Percentiles rank a stretch among this genome's conserved stretches.
These are phyloP conservation scores for Centropristis striata DNA, from an alignment of 2,113 vertebrate species.

Conservation along the genomic window DNA sequence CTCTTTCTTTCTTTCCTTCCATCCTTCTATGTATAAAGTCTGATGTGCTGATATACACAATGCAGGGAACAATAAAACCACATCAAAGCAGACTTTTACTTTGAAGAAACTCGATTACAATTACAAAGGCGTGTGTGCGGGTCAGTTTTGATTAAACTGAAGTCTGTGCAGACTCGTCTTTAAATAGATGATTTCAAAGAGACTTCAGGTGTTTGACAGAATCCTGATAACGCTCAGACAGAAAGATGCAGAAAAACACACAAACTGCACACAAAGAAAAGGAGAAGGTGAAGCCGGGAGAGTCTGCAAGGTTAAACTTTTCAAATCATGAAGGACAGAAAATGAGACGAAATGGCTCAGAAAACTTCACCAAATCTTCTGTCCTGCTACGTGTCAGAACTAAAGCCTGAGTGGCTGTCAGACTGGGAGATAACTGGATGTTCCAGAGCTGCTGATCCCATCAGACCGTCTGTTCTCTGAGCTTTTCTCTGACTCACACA, in stretches of 20 bases:
- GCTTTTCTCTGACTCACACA: too few relatives aligned
- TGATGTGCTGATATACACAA: background rate
- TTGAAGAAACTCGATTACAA: conserved; percentile 3
- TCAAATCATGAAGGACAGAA: background rate
- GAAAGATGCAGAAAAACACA: background rate
- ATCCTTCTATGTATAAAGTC: background rate
- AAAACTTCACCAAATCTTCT: too few relatives aligned
- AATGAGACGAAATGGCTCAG: too few relatives aligned
- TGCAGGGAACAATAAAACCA: background rate
- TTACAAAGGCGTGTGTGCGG: background rate
- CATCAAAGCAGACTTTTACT: background rate
- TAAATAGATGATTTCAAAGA: background rate
- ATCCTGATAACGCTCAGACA: background rate
- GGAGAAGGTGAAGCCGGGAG: background rate
- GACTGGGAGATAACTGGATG: too few relatives aligned
- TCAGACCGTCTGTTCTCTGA: too few relatives aligned
- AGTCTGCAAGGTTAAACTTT: background rate
- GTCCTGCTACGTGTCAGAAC: too few relatives aligned
- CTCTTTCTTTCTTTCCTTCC: background rate
- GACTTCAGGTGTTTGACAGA: background rate
- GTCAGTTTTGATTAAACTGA: background rate
- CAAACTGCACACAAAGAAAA: background rate
- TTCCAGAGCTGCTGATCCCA: too few relatives aligned
- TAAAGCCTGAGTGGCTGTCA: too few relatives aligned
- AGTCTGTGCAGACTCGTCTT: background rate